Evolutionary conservation across 2,888 invertebrate species (phyloP).

Genomic region (Altica lythri): DNA sequence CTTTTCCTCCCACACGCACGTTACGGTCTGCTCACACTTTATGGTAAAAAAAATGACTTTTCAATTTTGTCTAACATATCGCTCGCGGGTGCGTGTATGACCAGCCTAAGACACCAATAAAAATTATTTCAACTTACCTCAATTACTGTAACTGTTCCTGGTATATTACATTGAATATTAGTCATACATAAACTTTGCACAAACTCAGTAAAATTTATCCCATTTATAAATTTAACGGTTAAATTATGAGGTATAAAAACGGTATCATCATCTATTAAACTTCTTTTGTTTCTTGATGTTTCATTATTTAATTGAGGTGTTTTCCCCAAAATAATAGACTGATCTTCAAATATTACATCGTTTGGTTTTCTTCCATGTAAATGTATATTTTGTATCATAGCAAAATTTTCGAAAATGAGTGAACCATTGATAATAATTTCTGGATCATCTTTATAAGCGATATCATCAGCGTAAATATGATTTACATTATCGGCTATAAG

Average conservation of each 20-base stretch:
- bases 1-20: too few species aligned
- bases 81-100: too few species aligned
- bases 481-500: constrained; percentile 48
- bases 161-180: constrained; percentile 52
- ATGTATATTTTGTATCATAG: constrained; percentile 36
- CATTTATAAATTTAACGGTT: constrained; percentile 57
- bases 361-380: constrained; percentile 39
- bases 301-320: too few species aligned
- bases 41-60: too few species aligned
- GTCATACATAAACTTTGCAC: constrained; percentile 57
- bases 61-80: too few species aligned
- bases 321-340: constrained; percentile 38
- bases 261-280: constrained; percentile 13
- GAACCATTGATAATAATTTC: constrained; percentile 44
- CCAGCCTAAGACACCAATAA: too few species aligned
- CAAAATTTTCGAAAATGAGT: constrained; percentile 42
- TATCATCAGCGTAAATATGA: constrained; percentile 40
- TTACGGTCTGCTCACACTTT: too few species aligned
- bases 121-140: too few species aligned
- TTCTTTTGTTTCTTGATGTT: constrained; percentile 1
- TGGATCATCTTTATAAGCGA: constrained; percentile 40
- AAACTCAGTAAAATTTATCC: constrained; percentile 57
- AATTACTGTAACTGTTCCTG: constrained; percentile 55
- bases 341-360: constrained; percentile 37
- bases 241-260: constrained; percentile 49